phyloP scores from a whole-genome alignment of 1,140 invertebrate species.

The Drosophila murphyi region DNA sequence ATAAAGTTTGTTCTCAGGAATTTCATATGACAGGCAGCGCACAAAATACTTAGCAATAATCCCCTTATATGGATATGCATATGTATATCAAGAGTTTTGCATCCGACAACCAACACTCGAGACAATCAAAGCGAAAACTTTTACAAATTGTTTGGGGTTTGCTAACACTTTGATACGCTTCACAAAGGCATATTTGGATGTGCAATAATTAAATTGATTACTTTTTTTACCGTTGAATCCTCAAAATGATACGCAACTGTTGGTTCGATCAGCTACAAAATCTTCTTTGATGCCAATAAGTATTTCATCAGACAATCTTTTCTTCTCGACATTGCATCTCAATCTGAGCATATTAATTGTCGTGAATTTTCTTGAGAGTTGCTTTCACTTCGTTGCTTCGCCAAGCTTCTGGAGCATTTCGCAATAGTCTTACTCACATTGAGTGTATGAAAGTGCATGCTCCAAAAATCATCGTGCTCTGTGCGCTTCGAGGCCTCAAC shows the following conservation, averaged over 20 bases:
- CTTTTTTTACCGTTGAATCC: too few relatives aligned
- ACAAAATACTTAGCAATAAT: constrained; percentile 38
- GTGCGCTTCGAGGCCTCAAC: constrained; percentile 3
- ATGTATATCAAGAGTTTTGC: constrained; percentile 37
- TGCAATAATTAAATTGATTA: too few relatives aligned
- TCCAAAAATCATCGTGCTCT: constrained; percentile 8
- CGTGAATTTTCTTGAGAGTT: too few relatives aligned
- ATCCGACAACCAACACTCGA: constrained; percentile 15
- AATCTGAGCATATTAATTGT: too few relatives aligned
- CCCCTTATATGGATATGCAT: neutral
- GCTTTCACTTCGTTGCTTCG: neutral
- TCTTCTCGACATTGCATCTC: too few relatives aligned
- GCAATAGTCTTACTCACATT: neutral
- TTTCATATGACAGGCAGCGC: constrained; percentile 63
- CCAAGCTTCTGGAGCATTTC: neutral
- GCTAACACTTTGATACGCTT: constrained; percentile 1
- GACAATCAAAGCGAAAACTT: constrained; percentile 1
- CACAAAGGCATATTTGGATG: neutral
- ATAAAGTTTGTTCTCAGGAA: constrained; percentile 71
- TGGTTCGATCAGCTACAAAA: too few relatives aligned
- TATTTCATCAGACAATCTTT: neutral
- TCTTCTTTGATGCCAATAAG: neutral
- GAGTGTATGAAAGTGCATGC: constrained; percentile 26
- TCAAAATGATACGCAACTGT: too few relatives aligned
- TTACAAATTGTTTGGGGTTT: neutral